Evolutionary conservation across 1,140 invertebrate species (phyloP).

Genomic region (Tetramorium simillimum): DNA sequence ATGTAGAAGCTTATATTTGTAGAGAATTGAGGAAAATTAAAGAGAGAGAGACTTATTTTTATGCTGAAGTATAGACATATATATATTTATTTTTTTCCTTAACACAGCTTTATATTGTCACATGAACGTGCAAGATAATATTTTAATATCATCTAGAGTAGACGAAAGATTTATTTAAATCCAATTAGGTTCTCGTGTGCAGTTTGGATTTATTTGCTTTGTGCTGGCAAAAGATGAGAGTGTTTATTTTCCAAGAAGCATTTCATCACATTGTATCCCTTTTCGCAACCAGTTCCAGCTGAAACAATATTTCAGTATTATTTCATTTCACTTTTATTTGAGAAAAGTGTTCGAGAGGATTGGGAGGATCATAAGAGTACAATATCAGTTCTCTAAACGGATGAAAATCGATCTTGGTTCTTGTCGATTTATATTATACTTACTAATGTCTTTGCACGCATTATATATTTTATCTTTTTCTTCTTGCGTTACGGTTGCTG

Average conservation of each 20-base stretch:
- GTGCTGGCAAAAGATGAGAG: conserved; percentile 26
- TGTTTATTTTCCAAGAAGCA: conserved; percentile 52
- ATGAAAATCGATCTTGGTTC: not conserved
- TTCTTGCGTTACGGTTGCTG: conserved; percentile 59
- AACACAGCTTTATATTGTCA: not conserved
- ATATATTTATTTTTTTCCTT: not conserved
- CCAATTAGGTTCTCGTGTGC: not conserved
- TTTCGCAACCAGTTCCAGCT: conserved; percentile 70
- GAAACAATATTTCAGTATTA: conserved; percentile 4
- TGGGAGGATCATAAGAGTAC: not conserved
- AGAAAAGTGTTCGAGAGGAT: not conserved
- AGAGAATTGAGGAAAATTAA: not conserved
- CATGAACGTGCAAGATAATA: not conserved
- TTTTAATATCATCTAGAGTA: not conserved
- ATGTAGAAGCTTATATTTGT: not conserved
- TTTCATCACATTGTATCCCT: conserved; percentile 43
- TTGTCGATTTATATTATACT: conserved; percentile 52
- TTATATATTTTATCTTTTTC: conserved; percentile 60
- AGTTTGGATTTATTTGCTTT: not conserved
- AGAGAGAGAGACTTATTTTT: not conserved
- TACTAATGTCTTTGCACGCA: conserved; percentile 70
- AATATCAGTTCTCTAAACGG: not conserved
- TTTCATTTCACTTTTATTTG: not conserved
- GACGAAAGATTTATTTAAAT: not conserved
- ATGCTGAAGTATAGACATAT: not conserved